These are phyloP conservation scores for Bombus picipes DNA, from an alignment of 1,140 invertebrate species.

Conservation along the genomic window DNA sequence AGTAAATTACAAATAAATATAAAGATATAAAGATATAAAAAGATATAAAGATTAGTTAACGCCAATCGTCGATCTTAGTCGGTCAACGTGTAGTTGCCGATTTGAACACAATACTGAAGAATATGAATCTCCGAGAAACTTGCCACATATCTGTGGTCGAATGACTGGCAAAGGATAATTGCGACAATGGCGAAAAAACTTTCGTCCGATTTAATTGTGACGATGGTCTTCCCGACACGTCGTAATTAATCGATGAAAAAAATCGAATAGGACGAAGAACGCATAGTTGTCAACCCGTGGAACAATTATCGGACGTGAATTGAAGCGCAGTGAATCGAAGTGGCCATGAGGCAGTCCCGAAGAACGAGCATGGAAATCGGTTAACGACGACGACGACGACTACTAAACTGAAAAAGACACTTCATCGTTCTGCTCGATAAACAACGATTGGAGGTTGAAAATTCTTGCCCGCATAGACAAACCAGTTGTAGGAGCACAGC, in stretches of 20 bases:
- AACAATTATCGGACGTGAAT: slow-evolving; percentile 54
- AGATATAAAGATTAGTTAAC: not conserved
- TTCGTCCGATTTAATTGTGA: slow-evolving; percentile 15
- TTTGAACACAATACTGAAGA: not conserved
- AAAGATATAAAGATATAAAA: no score
- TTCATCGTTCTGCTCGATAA: slow-evolving; percentile 29
- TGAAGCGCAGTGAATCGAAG: not conserved
- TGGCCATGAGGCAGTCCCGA: slow-evolving; percentile 9
- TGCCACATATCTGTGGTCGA: no score
- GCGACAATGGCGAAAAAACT: not conserved
- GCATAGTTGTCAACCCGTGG: slow-evolving; percentile 10
- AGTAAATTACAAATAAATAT: no score
- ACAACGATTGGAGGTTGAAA: not conserved
- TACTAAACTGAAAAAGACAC: slow-evolving; percentile 27
- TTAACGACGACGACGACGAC: slow-evolving; percentile 45
- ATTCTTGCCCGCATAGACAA: not conserved
- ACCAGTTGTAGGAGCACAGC: no score
- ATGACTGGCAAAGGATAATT: not conserved
- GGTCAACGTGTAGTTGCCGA: not conserved
- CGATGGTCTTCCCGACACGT: not conserved
- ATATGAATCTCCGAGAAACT: not conserved
- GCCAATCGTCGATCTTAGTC: not conserved
- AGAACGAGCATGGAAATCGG: slow-evolving; percentile 27
- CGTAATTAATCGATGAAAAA: slow-evolving; percentile 30
- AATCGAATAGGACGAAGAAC: slow-evolving; percentile 13